Conservation (phyloP, 2,113 vertebrate species). For the Anarhynchus alexandrinus region DNA sequence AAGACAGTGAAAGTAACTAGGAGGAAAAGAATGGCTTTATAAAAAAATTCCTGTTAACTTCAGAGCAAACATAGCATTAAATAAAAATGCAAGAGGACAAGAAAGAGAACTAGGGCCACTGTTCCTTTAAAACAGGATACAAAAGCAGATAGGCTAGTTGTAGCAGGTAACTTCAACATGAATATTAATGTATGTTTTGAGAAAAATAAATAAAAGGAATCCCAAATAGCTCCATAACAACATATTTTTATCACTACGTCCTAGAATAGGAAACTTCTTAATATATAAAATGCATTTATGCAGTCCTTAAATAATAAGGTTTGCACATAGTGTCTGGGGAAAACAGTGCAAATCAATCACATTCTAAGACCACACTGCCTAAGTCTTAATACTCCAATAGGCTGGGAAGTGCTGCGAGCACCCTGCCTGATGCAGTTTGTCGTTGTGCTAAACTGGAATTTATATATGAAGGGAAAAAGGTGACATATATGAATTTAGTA, state of each 20-base stretch:
- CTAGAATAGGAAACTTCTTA: neutral
- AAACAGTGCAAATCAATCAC: neutral
- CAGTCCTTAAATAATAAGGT: neutral
- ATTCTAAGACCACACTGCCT: neutral
- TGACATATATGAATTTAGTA: neutral
- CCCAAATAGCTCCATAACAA: neutral
- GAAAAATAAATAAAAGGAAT: neutral
- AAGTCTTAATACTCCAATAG: neutral
- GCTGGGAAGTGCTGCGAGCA: neutral
- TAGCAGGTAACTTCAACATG: neutral
- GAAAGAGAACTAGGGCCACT: neutral
- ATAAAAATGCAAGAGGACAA: neutral
- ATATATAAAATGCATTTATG: neutral
- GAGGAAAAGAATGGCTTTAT: neutral
- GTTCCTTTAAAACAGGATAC: neutral
- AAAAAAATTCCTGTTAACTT: neutral
- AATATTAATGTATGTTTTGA: neutral
- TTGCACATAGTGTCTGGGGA: neutral
- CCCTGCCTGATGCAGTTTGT: neutral
- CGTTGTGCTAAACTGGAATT: neutral
- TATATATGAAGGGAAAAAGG: neutral
- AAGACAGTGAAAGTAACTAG: neutral
- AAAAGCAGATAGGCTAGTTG: neutral
- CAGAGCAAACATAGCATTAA: neutral
- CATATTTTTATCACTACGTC: neutral